Evolutionary conservation across 2,888 invertebrate genomes (phyloP).

Genomic region (Apotomis turbidana): DNA sequence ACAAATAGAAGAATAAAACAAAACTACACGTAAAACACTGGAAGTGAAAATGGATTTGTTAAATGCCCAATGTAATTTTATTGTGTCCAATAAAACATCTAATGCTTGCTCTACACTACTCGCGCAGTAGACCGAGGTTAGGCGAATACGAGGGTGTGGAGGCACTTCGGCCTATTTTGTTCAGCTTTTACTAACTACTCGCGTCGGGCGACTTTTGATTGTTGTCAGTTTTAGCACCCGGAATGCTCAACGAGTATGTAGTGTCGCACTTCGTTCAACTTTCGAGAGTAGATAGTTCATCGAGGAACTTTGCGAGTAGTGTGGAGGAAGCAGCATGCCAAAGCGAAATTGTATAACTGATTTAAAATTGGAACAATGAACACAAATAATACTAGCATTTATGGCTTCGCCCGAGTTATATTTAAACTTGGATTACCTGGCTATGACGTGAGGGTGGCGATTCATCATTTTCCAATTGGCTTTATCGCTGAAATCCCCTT

Average conservation of each 20-base stretch:
- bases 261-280: no score
- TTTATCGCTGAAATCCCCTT: constrained; percentile 75
- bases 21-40: background rate
- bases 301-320: no score
- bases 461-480: constrained; percentile 72
- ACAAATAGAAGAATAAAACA: constrained; percentile 6
- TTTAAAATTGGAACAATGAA: background rate
- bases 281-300: no score
- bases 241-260: no score
- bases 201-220: no score
- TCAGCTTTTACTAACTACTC: no score
- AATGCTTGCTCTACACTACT: background rate
- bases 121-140: no score
- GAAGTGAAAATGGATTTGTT: constrained; percentile 1
- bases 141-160: no score
- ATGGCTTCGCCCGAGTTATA: background rate
- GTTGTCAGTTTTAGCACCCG: no score
- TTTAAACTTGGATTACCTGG: constrained; percentile 71
- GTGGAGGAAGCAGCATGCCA: constrained; percentile 10
- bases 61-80: background rate
- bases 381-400: background rate
- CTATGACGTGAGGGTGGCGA: constrained; percentile 82
- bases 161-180: no score
- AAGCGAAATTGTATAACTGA: constrained; percentile 6
- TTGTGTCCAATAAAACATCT: constrained; percentile 16